A percentile compares a stretch with the other conserved stretches of the same genome.
Evolutionary conservation across 2,113 vertebrate species (phyloP).

Genomic region (Oenanthe oenanthe): DNA sequence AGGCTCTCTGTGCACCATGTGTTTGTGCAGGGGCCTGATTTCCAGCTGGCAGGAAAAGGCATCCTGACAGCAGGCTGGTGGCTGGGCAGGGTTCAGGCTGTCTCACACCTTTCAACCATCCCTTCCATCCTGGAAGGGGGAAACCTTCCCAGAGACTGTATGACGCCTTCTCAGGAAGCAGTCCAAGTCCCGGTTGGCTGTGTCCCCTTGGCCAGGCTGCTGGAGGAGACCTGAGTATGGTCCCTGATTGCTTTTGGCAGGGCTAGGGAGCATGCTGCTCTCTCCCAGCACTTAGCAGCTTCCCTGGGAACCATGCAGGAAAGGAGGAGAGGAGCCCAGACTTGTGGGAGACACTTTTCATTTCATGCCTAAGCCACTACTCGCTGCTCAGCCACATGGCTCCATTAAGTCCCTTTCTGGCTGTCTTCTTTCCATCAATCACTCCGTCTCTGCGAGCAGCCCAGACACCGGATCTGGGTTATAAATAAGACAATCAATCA

Average conservation of each 20-base stretch:
- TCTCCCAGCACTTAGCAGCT: constrained; percentile 18
- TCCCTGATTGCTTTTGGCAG: background rate
- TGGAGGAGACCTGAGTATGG: background rate
- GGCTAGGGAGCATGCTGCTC: background rate
- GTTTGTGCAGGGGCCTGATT: background rate
- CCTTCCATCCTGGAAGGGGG: background rate
- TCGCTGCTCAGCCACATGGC: constrained; percentile 20
- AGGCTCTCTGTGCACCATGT: background rate
- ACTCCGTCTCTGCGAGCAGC: background rate
- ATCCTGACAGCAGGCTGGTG: background rate
- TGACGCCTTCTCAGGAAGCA: background rate
- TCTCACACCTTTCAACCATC: background rate
- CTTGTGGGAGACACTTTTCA: constrained; percentile 53
- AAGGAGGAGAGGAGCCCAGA: constrained; percentile 38
- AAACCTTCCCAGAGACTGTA: background rate
- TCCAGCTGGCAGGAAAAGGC: background rate
- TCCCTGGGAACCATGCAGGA: background rate
- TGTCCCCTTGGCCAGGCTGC: background rate
- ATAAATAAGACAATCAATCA: constrained; percentile 73
- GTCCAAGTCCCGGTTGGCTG: background rate
- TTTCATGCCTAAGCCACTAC: constrained; percentile 50
- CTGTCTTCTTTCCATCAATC: constrained; percentile 67
- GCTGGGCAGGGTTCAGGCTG: background rate
- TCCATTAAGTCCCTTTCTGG: constrained; percentile 59
- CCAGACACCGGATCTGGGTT: constrained; percentile 63